phyloP scores from a whole-genome alignment of 2,888 invertebrate species.

The Aquatica leii region DNA sequence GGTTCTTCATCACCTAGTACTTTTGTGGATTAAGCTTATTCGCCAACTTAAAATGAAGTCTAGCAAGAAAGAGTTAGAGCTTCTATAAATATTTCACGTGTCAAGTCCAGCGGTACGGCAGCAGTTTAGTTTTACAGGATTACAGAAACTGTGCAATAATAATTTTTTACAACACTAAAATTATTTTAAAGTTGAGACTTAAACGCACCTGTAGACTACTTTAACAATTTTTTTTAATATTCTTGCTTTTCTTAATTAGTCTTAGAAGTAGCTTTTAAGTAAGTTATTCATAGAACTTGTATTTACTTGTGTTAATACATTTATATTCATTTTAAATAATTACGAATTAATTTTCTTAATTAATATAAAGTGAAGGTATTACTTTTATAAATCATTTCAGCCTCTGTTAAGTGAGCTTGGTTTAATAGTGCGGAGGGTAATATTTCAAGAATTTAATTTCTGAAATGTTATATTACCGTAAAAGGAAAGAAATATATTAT shows the following conservation, averaged over 20 bases:
- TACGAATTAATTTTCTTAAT: slow-evolving; percentile 31
- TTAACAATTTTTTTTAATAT: too few species aligned
- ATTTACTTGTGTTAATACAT: slow-evolving; percentile 24
- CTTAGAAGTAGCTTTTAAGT: background rate
- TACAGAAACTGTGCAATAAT: slow-evolving; percentile 28
- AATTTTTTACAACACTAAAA: slow-evolving; percentile 25
- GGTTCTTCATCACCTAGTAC: slow-evolving; percentile 55
- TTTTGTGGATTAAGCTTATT: slow-evolving; percentile 54
- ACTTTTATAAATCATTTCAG: slow-evolving; percentile 28
- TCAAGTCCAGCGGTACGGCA: slow-evolving; percentile 53
- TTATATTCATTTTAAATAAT: slow-evolving; percentile 30
- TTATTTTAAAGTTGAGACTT: slow-evolving; percentile 24
- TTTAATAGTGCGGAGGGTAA: slow-evolving; percentile 28
- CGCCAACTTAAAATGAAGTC: slow-evolving; percentile 54
- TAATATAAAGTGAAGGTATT: slow-evolving; percentile 30
- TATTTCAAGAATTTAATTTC: slow-evolving; percentile 33
- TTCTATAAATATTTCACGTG: slow-evolving; percentile 55
- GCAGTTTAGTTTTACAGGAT: slow-evolving; percentile 44
- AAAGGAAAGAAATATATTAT: slow-evolving; percentile 28
- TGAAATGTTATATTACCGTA: slow-evolving; percentile 27
- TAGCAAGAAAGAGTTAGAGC: slow-evolving; percentile 52
- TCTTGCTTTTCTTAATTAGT: slow-evolving; percentile 4
- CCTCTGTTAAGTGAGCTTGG: slow-evolving; percentile 24
- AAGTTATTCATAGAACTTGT: background rate
- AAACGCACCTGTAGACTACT: slow-evolving; percentile 28